Evolutionary conservation across 2,888 invertebrate genomes (phyloP).

Genomic region (Microctonus brassicae): DNA sequence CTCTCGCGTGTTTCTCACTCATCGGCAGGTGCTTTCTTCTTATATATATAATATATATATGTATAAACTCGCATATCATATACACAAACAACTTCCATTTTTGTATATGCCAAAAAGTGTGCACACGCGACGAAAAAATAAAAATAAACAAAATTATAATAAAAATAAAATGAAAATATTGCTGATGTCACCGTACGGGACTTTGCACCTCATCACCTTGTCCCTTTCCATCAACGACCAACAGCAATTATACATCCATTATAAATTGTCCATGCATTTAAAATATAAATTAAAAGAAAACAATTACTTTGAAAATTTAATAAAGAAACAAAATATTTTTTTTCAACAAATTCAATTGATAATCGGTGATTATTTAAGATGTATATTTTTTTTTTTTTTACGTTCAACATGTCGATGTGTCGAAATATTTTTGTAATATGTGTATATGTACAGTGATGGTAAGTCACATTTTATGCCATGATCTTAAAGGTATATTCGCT

Average conservation of each 20-base stretch:
- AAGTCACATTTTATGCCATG: slow-evolving; percentile 3
- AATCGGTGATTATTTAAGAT: too few relatives aligned
- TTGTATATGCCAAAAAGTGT: neutral
- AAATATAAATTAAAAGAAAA: neutral
- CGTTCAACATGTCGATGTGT: too few relatives aligned
- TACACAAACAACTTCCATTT: neutral
- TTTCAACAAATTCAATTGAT: too few relatives aligned
- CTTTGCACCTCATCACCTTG: slow-evolving; percentile 45
- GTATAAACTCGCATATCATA: neutral
- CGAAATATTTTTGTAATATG: neutral
- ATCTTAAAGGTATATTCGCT: slow-evolving; percentile 24
- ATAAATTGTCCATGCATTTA: too few relatives aligned
- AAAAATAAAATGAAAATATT: slow-evolving; percentile 28
- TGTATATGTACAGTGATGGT: neutral
- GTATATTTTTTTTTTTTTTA: too few relatives aligned
- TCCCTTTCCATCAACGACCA: slow-evolving; percentile 29
- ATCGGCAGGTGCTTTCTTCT: slow-evolving; percentile 42
- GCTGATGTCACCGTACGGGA: slow-evolving; percentile 33
- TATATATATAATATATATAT: slow-evolving; percentile 43
- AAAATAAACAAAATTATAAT: slow-evolving; percentile 35
- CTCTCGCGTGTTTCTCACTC: slow-evolving; percentile 46
- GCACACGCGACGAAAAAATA: neutral
- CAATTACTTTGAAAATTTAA: too few relatives aligned
- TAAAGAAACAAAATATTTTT: too few relatives aligned
- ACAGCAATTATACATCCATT: slow-evolving; percentile 1